Evolutionary conservation across 2,888 invertebrate genomes (phyloP).

Genomic region (Aspidiotus rigidus): DNA sequence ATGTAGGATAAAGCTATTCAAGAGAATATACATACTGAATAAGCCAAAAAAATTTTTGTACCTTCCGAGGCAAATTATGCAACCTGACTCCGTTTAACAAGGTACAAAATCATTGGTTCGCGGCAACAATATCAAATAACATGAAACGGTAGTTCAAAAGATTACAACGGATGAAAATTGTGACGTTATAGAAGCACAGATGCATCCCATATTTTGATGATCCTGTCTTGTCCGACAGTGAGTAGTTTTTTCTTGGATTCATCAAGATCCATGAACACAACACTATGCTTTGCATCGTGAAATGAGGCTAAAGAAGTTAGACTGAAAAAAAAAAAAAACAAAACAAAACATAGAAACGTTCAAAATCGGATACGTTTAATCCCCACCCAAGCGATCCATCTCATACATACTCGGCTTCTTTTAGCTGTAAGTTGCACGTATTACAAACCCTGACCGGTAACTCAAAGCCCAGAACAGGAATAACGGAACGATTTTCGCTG

Average conservation of each 20-base stretch:
- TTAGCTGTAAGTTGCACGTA: constrained; percentile 71
- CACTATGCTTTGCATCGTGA: constrained; percentile 89
- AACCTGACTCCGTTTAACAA: background rate
- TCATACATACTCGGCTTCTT: constrained; percentile 74
- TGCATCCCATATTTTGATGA: constrained; percentile 89
- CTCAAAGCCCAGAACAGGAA: constrained; percentile 96
- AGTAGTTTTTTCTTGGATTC: constrained; percentile 77
- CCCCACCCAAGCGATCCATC: background rate
- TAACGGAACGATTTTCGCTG: constrained; percentile 74
- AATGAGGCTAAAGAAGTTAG: constrained; percentile 86
- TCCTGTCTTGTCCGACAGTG: constrained; percentile 88
- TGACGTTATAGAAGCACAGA: constrained; percentile 50
- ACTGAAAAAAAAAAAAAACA: constrained; percentile 49
- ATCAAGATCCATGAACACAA: constrained; percentile 80
- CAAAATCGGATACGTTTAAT: background rate
- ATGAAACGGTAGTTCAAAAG: constrained; percentile 13
- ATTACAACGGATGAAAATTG: background rate
- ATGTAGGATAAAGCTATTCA: background rate
- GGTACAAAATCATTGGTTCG: background rate
- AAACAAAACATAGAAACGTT: background rate
- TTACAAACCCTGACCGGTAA: constrained; percentile 94
- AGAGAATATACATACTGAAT: background rate
- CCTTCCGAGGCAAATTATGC: too few species aligned
- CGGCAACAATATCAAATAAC: constrained; percentile 18
- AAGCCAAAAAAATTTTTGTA: background rate